Conservation (phyloP, 2,888 invertebrate genomes). For the Diogma glabrata region DNA sequence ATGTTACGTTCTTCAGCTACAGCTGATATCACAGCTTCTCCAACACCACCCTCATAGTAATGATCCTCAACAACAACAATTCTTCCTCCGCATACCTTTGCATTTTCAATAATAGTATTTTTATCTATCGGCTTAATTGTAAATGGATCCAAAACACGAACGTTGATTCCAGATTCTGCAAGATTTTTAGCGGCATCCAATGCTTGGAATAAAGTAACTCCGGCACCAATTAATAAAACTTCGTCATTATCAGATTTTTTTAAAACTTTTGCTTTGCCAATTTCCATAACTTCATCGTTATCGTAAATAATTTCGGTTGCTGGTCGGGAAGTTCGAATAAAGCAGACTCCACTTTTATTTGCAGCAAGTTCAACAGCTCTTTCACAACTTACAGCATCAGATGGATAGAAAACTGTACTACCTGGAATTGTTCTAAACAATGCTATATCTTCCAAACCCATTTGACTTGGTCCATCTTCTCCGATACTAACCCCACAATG, state of each 20-base stretch:
- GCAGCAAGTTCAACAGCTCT: slow-evolving; percentile 92
- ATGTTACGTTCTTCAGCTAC: slow-evolving; percentile 60
- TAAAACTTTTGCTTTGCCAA: slow-evolving; percentile 71
- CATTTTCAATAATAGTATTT: slow-evolving; percentile 61
- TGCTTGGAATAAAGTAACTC: slow-evolving; percentile 88
- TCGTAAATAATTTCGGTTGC: slow-evolving; percentile 78
- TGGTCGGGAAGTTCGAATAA: slow-evolving; percentile 91
- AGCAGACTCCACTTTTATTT: slow-evolving; percentile 88
- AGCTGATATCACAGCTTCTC: slow-evolving; percentile 85
- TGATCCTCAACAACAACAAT: slow-evolving; percentile 95
- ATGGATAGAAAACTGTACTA: slow-evolving; percentile 64
- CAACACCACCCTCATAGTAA: slow-evolving; percentile 90
- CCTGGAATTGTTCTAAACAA: slow-evolving; percentile 89
- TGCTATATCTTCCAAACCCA: slow-evolving; percentile 98
- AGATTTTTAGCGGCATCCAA: slow-evolving; percentile 70
- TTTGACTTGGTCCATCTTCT: slow-evolving; percentile 97
- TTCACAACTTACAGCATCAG: slow-evolving; percentile 92
- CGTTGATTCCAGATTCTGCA: slow-evolving; percentile 54
- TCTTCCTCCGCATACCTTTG: slow-evolving; percentile 63
- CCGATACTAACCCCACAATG: slow-evolving; percentile 98
- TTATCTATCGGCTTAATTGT: slow-evolving; percentile 92
- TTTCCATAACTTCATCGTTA: slow-evolving; percentile 68
- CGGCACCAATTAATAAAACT: slow-evolving; percentile 82
- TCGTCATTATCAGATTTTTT: slow-evolving; percentile 63
- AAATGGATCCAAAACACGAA: slow-evolving; percentile 87